Percentiles rank a stretch among this genome's conserved stretches.
Evolutionary conservation across 2,888 invertebrate genomes (phyloP).

Genomic region (Aporophyla nigra): DNA sequence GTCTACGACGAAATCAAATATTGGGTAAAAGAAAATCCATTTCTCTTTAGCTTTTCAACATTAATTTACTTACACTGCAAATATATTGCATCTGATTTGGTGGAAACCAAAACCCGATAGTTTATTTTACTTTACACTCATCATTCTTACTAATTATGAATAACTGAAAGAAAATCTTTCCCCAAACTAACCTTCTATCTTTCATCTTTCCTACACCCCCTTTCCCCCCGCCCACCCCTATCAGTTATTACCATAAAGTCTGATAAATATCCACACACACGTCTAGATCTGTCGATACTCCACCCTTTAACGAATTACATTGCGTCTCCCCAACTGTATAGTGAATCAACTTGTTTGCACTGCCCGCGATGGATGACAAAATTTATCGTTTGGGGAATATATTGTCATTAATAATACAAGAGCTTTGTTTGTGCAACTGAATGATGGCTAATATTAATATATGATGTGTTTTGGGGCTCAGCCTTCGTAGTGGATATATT

Average conservation of each 20-base stretch:
- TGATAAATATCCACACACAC: conserved; percentile 80
- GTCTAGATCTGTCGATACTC: conserved; percentile 71
- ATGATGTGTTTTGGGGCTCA: conserved; percentile 54
- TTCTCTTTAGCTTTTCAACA: background rate
- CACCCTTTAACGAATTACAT: conserved; percentile 57
- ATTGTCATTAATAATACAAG: conserved; percentile 53
- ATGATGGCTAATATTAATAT: conserved; percentile 61
- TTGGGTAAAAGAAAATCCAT: background rate
- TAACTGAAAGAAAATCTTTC: too few relatives aligned
- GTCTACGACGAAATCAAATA: background rate
- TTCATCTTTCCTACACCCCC: background rate
- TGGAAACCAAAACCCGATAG: background rate
- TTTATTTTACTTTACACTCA: background rate
- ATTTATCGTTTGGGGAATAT: conserved; percentile 47
- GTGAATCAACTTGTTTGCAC: conserved; percentile 41
- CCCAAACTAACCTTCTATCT: conserved; percentile 36
- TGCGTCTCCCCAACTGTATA: conserved; percentile 42
- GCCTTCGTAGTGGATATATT: conserved; percentile 32
- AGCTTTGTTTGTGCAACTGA: conserved; percentile 56
- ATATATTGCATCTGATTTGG: background rate
- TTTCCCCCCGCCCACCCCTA: conserved; percentile 36
- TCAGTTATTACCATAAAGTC: conserved; percentile 80
- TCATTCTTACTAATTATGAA: background rate
- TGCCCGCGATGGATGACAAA: conserved; percentile 61
- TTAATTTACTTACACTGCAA: background rate